phyloP scores from a whole-genome alignment of 2,113 vertebrate genomes.

The Papio anubis region DNA sequence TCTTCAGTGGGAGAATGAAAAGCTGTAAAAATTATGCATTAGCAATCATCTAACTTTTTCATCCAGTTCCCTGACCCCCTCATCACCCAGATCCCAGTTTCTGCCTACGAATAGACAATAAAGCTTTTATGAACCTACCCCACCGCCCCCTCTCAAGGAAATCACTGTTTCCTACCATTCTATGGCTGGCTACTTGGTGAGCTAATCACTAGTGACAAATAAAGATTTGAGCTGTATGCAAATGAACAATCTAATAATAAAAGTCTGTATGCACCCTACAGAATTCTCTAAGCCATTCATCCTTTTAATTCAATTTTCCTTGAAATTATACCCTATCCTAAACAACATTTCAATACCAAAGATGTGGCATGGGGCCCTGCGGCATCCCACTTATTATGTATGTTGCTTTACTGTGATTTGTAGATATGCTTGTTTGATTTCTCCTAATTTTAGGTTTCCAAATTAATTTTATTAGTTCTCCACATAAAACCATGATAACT shows the following conservation, averaged over 20 bases:
- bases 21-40: not conserved
- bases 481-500: not conserved
- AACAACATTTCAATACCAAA: not conserved
- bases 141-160: not conserved
- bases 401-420: not conserved
- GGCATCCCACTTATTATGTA: not conserved
- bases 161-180: not conserved
- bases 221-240: not conserved
- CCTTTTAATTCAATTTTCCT: not conserved
- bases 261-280: not conserved
- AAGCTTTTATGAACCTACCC: not conserved
- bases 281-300: not conserved
- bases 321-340: not conserved
- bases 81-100: not conserved
- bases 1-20: not conserved
- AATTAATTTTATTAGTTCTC: slow-evolving; percentile 19
- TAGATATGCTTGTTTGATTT: not conserved
- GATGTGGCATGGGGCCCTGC: not conserved
- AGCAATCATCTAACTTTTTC: not conserved
- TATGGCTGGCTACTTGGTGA: not conserved
- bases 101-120: not conserved
- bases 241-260: not conserved
- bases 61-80: not conserved
- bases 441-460: slow-evolving; percentile 33
- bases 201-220: not conserved